A percentile compares a stretch with the other conserved stretches of the same genome.
phyloP scores from a whole-genome alignment of 1,140 invertebrate species.

The Drosophila tani region DNA sequence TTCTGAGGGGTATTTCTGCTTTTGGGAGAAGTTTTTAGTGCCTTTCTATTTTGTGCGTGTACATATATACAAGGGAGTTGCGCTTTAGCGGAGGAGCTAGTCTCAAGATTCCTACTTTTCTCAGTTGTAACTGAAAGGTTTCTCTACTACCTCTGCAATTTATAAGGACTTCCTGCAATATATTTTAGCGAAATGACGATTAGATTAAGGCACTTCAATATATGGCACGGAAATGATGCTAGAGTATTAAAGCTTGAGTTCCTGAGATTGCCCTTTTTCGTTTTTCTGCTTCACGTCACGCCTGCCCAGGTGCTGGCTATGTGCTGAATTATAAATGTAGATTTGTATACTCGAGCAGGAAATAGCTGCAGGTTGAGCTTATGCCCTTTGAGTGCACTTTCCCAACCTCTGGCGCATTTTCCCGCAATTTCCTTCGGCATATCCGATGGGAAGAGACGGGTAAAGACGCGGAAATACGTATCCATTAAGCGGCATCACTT shows the following conservation, averaged over 20 bases:
- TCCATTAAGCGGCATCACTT: neutral
- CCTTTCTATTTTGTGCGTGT: neutral
- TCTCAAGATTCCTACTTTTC: too few species aligned
- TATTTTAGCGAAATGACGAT: neutral
- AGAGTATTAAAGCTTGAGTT: slow-evolving; percentile 4
- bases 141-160: too few species aligned
- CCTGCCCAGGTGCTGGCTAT: slow-evolving; percentile 32
- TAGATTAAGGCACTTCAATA: too few species aligned
- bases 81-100: neutral
- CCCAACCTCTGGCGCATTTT: slow-evolving; percentile 1
- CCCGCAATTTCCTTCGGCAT: neutral
- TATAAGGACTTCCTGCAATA: neutral
- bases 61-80: too few species aligned
- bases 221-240: neutral
- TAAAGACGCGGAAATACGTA: slow-evolving; percentile 8
- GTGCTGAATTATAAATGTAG: slow-evolving; percentile 55
- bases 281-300: slow-evolving; percentile 12
- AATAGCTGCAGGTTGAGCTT: slow-evolving; percentile 55
- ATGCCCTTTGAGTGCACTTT: slow-evolving; percentile 41
- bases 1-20: neutral
- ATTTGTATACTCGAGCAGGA: slow-evolving; percentile 56
- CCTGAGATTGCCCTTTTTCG: neutral
- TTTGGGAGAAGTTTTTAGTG: neutral
- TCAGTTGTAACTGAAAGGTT: neutral
- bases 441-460: neutral